A percentile compares a stretch with the other conserved stretches of the same genome.
These are phyloP conservation scores for Microtus richardsoni DNA, from an alignment of 2,113 vertebrate genomes.

Conservation along the genomic window DNA sequence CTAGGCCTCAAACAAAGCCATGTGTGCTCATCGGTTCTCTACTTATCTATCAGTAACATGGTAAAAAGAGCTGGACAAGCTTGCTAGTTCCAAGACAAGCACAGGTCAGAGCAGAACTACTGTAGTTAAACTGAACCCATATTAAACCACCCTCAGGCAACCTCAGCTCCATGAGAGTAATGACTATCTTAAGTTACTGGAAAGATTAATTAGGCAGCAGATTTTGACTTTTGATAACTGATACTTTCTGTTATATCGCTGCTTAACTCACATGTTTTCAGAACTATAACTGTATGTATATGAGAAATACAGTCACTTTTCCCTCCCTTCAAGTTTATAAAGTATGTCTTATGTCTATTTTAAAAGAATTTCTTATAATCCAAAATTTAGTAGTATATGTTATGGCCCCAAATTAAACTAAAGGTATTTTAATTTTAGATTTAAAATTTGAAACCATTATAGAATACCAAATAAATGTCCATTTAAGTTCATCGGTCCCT, in stretches of 20 bases:
- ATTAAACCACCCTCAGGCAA: background rate
- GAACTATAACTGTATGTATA: background rate
- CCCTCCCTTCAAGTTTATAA: background rate
- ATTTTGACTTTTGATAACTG: background rate
- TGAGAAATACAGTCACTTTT: background rate
- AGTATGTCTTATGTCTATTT: background rate
- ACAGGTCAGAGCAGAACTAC: background rate
- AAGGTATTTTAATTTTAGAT: conserved; percentile 20
- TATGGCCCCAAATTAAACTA: background rate
- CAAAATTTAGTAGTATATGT: background rate
- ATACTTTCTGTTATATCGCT: background rate
- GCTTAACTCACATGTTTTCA: background rate
- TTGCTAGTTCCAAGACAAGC: background rate
- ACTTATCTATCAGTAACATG: background rate
- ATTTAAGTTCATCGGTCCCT: background rate
- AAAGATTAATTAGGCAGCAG: background rate
- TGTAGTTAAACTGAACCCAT: background rate
- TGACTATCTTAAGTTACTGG: background rate
- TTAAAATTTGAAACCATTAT: background rate
- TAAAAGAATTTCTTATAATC: background rate
- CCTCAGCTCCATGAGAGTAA: background rate
- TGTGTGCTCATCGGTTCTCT: background rate
- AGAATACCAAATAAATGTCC: background rate
- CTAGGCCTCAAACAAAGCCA: background rate
- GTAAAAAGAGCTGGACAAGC: background rate